These are phyloP conservation scores for Sclerodermus sp. DNA, from an alignment of 2,888 invertebrate species.

Conservation along the genomic window DNA sequence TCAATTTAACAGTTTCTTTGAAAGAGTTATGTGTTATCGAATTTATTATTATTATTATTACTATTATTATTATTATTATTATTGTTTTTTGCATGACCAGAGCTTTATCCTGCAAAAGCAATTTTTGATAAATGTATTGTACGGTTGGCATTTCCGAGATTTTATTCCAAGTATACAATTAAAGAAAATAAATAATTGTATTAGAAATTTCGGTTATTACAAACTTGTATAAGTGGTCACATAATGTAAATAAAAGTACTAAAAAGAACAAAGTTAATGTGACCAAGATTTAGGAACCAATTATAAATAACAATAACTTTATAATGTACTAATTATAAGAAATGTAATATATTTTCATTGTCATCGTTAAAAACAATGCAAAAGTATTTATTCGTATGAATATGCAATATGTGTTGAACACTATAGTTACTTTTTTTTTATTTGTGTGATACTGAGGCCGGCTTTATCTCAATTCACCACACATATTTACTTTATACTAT, in stretches of 20 bases:
- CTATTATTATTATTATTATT: too few relatives aligned
- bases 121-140: constrained; percentile 1
- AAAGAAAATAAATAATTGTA: too few relatives aligned
- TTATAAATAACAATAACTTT: constrained; percentile 23
- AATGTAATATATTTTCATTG: constrained; percentile 29
- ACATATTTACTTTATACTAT: too few relatives aligned
- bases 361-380: constrained; percentile 25
- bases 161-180: too few relatives aligned
- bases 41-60: too few relatives aligned
- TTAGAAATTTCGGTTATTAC: too few relatives aligned
- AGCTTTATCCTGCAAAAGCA: neutral
- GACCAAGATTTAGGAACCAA: constrained; percentile 26
- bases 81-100: neutral
- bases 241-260: constrained; percentile 1
- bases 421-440: neutral
- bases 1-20: too few relatives aligned
- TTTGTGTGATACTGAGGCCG: too few relatives aligned
- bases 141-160: too few relatives aligned
- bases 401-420: neutral
- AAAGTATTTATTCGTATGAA: constrained; percentile 9
- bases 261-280: constrained; percentile 14
- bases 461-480: too few relatives aligned
- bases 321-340: constrained; percentile 25
- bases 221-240: neutral
- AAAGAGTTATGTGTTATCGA: too few relatives aligned